phyloP scores from a whole-genome alignment of 2,888 invertebrate genomes.

The Diaphora mendica region DNA sequence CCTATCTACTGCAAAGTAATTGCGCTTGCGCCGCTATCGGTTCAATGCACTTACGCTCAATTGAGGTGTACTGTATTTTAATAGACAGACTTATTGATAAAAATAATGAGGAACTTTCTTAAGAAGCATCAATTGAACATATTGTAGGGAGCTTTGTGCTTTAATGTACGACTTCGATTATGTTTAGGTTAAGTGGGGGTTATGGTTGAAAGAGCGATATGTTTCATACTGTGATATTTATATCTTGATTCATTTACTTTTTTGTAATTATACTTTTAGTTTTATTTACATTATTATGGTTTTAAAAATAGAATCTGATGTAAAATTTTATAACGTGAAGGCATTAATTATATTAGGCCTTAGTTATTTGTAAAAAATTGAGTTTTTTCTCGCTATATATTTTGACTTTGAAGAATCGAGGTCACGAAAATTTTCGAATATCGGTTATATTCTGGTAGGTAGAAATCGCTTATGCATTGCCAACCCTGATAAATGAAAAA shows the following conservation, averaged over 20 bases:
- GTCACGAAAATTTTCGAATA: not conserved
- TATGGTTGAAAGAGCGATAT: conserved; percentile 12
- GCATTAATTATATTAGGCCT: not conserved
- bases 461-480: not conserved
- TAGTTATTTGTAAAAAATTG: not conserved
- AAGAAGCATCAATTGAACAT: conserved; percentile 32
- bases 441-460: not conserved
- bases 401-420: not conserved
- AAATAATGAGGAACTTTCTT: conserved; percentile 26
- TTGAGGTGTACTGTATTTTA: conserved; percentile 52
- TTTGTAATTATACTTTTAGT: not conserved
- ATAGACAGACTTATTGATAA: conserved; percentile 48
- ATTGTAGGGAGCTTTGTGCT: conserved; percentile 29
- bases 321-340: not conserved
- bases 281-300: too few species aligned
- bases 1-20: conserved; percentile 57
- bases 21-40: conserved; percentile 55
- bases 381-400: not conserved
- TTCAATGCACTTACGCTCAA: conserved; percentile 62
- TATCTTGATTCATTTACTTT: not conserved
- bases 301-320: not conserved
- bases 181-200: conserved; percentile 20
- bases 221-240: conserved; percentile 1
- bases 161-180: conserved; percentile 22
- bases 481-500: not conserved